These are phyloP conservation scores for Sebastes diaconus DNA, from an alignment of 2,797 vertebrate species.

Conservation along the genomic window DNA sequence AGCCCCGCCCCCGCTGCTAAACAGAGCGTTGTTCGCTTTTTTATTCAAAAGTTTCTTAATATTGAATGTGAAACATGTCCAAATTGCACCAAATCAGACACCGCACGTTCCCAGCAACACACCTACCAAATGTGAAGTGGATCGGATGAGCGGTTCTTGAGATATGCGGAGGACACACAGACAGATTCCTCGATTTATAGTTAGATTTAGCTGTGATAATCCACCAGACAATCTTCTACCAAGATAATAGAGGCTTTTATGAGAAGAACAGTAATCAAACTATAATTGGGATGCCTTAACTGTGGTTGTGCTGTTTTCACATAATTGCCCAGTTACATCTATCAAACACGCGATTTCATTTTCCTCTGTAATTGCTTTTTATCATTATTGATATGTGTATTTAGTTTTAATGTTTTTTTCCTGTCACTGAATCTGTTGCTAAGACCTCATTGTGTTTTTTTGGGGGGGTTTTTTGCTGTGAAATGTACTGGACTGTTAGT, in stretches of 20 bases:
- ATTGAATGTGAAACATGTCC: too few species aligned
- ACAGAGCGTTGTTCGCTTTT: too few species aligned
- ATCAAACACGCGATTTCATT: background rate
- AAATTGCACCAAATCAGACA: too few species aligned
- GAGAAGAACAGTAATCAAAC: background rate
- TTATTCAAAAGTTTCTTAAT: too few species aligned
- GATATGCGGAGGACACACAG: too few species aligned
- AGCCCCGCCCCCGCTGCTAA: too few species aligned
- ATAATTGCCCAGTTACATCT: background rate
- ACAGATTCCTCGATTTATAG: too few species aligned
- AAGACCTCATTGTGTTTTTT: background rate
- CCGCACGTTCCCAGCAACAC: too few species aligned
- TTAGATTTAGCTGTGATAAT: background rate
- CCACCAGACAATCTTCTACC: background rate
- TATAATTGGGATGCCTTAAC: background rate
- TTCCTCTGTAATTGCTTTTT: background rate
- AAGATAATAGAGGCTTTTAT: background rate
- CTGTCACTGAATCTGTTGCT: background rate
- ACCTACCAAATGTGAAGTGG: too few species aligned
- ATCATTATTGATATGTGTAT: background rate
- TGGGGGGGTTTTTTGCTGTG: background rate
- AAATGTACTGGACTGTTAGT: background rate
- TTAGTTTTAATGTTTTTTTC: background rate
- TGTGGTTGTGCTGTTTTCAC: background rate
- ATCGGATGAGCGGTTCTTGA: too few species aligned